Evolutionary conservation across 1,140 invertebrate species (phyloP).

Genomic region (Micrasema minimum): DNA sequence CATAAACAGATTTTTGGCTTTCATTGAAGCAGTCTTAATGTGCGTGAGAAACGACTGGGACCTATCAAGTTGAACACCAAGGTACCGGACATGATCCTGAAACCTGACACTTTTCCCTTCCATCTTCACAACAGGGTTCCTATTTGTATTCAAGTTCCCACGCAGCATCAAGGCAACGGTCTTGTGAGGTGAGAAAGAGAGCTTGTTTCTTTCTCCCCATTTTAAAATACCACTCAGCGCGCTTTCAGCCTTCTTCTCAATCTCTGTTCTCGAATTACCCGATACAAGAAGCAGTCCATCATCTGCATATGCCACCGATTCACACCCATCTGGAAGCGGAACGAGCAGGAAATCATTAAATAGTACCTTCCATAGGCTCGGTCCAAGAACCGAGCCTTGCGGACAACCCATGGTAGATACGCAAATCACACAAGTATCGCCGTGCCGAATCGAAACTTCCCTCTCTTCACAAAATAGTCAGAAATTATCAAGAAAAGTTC

Average conservation of each 20-base stretch:
- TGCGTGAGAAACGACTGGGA: background rate
- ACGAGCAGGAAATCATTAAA: background rate
- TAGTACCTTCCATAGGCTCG: background rate
- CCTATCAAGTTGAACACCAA: background rate
- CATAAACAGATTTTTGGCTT: background rate
- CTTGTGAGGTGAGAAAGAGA: background rate
- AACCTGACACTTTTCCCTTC: background rate
- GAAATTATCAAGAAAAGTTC: no score
- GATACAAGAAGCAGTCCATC: background rate
- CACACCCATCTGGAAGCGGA: background rate
- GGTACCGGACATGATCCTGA: background rate
- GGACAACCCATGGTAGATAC: background rate
- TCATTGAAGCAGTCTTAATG: background rate
- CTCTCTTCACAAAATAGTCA: no score
- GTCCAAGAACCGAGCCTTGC: background rate
- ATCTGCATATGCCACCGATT: constrained; percentile 1
- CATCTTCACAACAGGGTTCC: background rate
- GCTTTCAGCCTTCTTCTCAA: background rate
- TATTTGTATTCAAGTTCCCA: background rate
- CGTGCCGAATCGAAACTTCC: no score
- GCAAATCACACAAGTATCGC: no score
- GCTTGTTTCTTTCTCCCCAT: background rate
- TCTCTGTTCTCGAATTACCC: background rate
- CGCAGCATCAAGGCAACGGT: background rate
- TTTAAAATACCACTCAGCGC: background rate